These are phyloP conservation scores for Lepidochrysops patricia DNA, from an alignment of 2,888 invertebrate genomes.

Conservation along the genomic window DNA sequence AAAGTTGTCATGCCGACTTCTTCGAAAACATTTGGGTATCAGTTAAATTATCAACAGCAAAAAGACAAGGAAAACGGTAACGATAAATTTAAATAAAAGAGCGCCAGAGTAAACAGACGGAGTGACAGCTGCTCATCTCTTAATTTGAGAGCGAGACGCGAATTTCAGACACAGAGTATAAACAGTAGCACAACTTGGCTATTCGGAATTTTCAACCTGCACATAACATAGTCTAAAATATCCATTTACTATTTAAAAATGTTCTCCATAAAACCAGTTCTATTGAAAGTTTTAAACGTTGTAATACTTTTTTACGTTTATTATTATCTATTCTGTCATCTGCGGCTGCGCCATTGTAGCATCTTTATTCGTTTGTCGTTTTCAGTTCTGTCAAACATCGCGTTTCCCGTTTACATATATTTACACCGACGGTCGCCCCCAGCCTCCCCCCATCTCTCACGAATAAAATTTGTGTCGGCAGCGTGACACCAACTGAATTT, in stretches of 20 bases:
- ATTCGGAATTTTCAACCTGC: not conserved
- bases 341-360: slow-evolving; percentile 31
- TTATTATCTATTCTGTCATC: not conserved
- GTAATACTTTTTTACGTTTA: not conserved
- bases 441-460: slow-evolving; percentile 56
- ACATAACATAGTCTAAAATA: not conserved
- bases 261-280: not conserved
- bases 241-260: not conserved
- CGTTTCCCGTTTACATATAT: slow-evolving; percentile 70
- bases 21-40: not conserved
- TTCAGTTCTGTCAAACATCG: slow-evolving; percentile 69
- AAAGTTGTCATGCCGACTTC: not conserved
- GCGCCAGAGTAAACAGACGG: slow-evolving; percentile 30
- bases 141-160: slow-evolving; percentile 56
- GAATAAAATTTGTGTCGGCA: slow-evolving; percentile 74
- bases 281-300: not conserved
- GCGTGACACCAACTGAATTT: slow-evolving; percentile 73
- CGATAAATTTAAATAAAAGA: slow-evolving; percentile 37
- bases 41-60: not conserved
- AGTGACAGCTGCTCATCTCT: slow-evolving; percentile 54
- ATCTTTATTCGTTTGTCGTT: slow-evolving; percentile 70
- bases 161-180: slow-evolving; percentile 36
- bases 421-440: slow-evolving; percentile 46
- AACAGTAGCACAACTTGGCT: not conserved
- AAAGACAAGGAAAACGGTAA: slow-evolving; percentile 5